Evolutionary conservation across 2,888 invertebrate species (phyloP).

Genomic region (Euphydryas editha): DNA sequence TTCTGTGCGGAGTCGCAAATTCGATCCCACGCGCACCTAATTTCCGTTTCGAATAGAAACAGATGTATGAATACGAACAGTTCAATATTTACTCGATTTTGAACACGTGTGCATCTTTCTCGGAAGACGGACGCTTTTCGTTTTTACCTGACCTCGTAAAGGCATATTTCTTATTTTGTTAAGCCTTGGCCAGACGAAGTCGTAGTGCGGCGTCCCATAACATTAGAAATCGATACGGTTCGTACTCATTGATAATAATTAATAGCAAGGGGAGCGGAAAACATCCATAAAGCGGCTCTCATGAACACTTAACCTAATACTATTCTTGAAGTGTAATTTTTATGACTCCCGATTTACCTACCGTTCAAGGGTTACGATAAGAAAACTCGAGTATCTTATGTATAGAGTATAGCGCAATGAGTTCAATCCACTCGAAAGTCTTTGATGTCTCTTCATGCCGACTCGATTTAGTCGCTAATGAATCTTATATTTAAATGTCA

Average conservation of each 20-base stretch:
- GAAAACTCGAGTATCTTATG: slow-evolving; percentile 59
- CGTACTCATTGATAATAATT: slow-evolving; percentile 73
- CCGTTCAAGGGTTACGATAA: slow-evolving; percentile 74
- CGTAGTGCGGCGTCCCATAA: slow-evolving; percentile 67
- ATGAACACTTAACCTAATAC: slow-evolving; percentile 65
- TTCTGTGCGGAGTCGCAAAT: slow-evolving; percentile 69
- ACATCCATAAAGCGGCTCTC: slow-evolving; percentile 59
- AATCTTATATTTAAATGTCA: slow-evolving; percentile 64
- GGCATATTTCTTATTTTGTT: slow-evolving; percentile 13
- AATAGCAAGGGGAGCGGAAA: slow-evolving; percentile 60
- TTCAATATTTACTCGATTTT: slow-evolving; percentile 63
- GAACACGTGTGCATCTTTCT: slow-evolving; percentile 59
- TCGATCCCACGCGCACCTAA: slow-evolving; percentile 76
- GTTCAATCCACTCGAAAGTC: slow-evolving; percentile 62
- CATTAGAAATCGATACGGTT: slow-evolving; percentile 74
- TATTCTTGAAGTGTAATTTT: slow-evolving; percentile 73
- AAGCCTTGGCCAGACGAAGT: slow-evolving; percentile 59
- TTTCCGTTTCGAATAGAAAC: slow-evolving; percentile 65
- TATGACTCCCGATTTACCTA: slow-evolving; percentile 77
- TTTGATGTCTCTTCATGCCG: slow-evolving; percentile 66
- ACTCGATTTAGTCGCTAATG: slow-evolving; percentile 52
- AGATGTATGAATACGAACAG: slow-evolving; percentile 58
- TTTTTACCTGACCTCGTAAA: slow-evolving; percentile 56
- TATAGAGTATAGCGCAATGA: slow-evolving; percentile 62
- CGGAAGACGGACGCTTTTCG: slow-evolving; percentile 59